phyloP scores from a whole-genome alignment of 92 coral and sea anemone genomes.

The Parazoanthus atlanticus region DNA sequence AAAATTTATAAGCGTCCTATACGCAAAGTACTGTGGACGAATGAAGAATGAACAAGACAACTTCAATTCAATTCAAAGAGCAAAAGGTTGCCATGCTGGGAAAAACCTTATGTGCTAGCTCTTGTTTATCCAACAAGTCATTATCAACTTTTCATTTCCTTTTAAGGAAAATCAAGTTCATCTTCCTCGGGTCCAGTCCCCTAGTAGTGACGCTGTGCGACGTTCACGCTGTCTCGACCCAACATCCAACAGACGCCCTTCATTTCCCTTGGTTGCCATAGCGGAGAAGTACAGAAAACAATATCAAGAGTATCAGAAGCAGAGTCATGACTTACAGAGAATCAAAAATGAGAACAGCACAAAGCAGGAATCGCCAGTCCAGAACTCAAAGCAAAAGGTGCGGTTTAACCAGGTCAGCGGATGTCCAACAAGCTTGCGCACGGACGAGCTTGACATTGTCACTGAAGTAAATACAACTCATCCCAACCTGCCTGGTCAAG shows the following conservation, averaged over 20 bases:
- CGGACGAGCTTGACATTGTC: background rate
- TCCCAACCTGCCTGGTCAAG: background rate
- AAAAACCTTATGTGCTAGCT: too few species aligned
- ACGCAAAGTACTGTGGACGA: too few species aligned
- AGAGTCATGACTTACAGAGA: background rate
- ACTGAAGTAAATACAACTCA: background rate
- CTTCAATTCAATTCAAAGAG: too few species aligned
- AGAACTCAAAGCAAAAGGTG: constrained; percentile 1
- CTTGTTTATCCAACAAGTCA: background rate
- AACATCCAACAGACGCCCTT: constrained; percentile 23
- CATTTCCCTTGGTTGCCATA: constrained; percentile 65
- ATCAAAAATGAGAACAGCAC: background rate
- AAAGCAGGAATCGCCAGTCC: background rate
- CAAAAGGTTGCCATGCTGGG: too few species aligned
- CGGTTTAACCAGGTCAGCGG: background rate
- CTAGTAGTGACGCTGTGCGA: constrained; percentile 16
- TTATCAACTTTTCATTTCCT: background rate
- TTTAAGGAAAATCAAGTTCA: constrained; percentile 53
- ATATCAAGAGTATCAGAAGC: constrained; percentile 47
- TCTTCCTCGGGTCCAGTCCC: constrained; percentile 68
- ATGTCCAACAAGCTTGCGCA: background rate
- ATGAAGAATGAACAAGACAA: too few species aligned
- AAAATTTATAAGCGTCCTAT: too few species aligned
- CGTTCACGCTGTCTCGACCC: constrained; percentile 40
- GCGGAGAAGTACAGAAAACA: constrained; percentile 80